Evolutionary conservation across 2,113 vertebrate genomes (phyloP).

Genomic region (Cygnus buccinator): DNA sequence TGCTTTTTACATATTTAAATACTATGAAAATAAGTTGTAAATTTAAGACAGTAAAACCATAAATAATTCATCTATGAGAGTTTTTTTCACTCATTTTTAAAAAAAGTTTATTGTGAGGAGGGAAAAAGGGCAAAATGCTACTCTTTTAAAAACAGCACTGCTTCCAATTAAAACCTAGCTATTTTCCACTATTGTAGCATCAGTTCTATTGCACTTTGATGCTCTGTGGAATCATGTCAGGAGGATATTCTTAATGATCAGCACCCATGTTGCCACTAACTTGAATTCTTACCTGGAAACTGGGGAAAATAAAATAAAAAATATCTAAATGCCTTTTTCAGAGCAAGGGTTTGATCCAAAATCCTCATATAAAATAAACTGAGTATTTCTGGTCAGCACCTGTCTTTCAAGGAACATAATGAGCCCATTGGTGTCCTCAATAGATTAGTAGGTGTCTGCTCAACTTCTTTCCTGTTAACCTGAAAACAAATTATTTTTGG

Average conservation of each 20-base stretch:
- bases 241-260: neutral
- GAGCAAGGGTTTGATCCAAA: neutral
- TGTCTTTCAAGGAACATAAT: neutral
- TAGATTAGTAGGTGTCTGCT: neutral
- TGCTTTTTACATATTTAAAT: neutral
- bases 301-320: neutral
- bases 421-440: neutral
- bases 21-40: neutral
- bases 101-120: neutral
- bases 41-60: neutral
- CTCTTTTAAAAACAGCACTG: neutral
- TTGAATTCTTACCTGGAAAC: neutral
- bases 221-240: neutral
- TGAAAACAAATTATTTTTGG: neutral
- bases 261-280: neutral
- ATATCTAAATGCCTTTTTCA: neutral
- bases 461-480: neutral
- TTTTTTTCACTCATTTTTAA: neutral
- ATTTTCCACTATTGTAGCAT: neutral
- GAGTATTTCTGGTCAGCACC: neutral
- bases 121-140: neutral
- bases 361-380: neutral
- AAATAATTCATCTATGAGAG: neutral
- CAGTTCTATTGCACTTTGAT: neutral
- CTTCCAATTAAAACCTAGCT: neutral